These are phyloP conservation scores for Amaurobius ferox DNA, from an alignment of 2,888 invertebrate genomes.

Conservation along the genomic window DNA sequence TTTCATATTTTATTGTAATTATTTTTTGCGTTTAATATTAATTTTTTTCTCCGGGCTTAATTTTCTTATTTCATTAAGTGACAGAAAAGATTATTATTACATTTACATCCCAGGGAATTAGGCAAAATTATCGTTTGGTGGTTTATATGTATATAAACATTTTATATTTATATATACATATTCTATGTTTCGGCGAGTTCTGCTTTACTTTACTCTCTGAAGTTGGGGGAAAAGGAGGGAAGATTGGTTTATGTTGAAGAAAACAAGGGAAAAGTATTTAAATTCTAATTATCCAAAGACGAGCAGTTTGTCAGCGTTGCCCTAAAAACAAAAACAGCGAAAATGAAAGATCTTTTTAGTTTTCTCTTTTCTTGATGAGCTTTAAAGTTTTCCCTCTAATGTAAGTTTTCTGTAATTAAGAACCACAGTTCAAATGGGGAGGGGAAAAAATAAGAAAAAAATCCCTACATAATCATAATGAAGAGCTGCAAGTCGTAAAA, in stretches of 20 bases:
- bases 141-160: constrained; percentile 61
- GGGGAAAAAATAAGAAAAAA: constrained; percentile 3
- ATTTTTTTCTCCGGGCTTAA: constrained; percentile 57
- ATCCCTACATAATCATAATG: constrained; percentile 62
- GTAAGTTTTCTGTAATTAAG: constrained; percentile 72
- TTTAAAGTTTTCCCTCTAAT: constrained; percentile 71
- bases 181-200: constrained; percentile 13
- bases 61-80: constrained; percentile 71
- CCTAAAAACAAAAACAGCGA: constrained; percentile 37
- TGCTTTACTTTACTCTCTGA: constrained; percentile 38
- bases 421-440: constrained; percentile 59
- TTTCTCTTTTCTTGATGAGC: constrained; percentile 65
- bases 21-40: constrained; percentile 70
- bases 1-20: constrained; percentile 62
- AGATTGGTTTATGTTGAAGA: constrained; percentile 41
- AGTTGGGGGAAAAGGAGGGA: neutral
- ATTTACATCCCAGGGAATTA: constrained; percentile 65
- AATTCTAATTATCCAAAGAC: constrained; percentile 70
- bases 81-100: constrained; percentile 64
- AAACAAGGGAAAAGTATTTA: constrained; percentile 65
- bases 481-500: constrained; percentile 64
- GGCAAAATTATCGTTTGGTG: constrained; percentile 58
- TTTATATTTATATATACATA: constrained; percentile 19
- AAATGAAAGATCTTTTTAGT: constrained; percentile 66
- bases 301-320: constrained; percentile 67